These are phyloP conservation scores for Mesembrinibis cayennensis DNA, from an alignment of 2,113 vertebrate genomes.

Conservation along the genomic window DNA sequence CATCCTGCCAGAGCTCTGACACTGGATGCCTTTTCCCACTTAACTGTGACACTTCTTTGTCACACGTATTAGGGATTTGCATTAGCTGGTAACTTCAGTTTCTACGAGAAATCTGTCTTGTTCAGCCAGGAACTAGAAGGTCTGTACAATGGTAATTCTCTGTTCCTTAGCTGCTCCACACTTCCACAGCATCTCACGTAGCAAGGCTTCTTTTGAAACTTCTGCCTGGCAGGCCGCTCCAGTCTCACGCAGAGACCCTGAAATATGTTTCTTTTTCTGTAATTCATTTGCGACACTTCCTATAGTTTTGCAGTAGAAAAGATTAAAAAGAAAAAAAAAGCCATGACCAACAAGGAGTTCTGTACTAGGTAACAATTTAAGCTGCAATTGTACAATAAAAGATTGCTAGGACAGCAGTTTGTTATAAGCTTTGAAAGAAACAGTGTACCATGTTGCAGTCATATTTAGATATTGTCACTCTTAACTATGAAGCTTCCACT, in stretches of 20 bases:
- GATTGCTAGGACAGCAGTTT: background rate
- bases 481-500: background rate
- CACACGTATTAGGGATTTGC: background rate
- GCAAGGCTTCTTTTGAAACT: background rate
- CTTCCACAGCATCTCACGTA: background rate
- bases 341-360: background rate
- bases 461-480: background rate
- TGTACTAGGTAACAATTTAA: background rate
- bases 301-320: background rate
- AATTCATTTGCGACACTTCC: background rate
- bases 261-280: background rate
- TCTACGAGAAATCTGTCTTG: background rate
- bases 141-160: background rate
- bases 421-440: background rate
- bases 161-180: background rate
- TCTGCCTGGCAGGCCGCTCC: background rate
- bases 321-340: background rate
- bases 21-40: background rate
- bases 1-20: background rate
- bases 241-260: background rate
- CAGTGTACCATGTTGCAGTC: fast-evolving
- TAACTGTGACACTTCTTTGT: fast-evolving
- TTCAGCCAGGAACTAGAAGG: background rate
- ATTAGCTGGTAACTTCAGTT: background rate
- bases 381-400: background rate